Base-by-base conservation (phyloP, 2,888 invertebrate species). In the Syritta pipiens region DNA sequence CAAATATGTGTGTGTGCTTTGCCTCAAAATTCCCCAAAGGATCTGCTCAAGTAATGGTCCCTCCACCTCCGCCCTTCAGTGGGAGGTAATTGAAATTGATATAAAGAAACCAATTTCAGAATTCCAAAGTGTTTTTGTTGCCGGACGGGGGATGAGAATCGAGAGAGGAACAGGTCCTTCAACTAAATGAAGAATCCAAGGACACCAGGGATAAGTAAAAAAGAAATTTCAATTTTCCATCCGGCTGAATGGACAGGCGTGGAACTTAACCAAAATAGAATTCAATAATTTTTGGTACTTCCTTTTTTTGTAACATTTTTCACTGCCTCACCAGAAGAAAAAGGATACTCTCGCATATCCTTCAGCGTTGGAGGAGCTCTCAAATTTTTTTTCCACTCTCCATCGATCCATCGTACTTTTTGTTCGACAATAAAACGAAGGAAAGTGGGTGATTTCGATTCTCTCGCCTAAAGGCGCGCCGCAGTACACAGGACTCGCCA, bases 51-150 rank as follows among this genome's bases (percentile, higher is more conserved):
- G 22, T 59, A 59, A 46, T 32, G 30, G 44, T 30, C 44, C n/a
- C n/a, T 28, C 9, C n/a, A 28, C n/a, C 28, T 28, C 1, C 7
- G 6, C 7, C n/a, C 7, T 6, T 4, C 24, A 55, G 26, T 42
- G 49, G 35, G n/a, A n/a, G 69, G 49, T 51, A 63, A 69, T 76
- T 49, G 49, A 69, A 69, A 69, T 57, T 63, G 57, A 75, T 60
- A 68, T 62, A 76, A 63, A 57, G 51, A 69, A 76, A 69, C 69
- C 69, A 69, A 76, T 76, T 76, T 69, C 63, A 57, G 37, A 35
- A 69, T 69, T 69, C 76, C 76, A 60, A 55, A 37, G 19, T 24
- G 53, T 55, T 24, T 20, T 22, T 37, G 19, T 9, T n/a, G 24
- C 7, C 28, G 1, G 20, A 4, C 35, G 32, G 40, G 12, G 40